phyloP scores from a whole-genome alignment of 2,888 invertebrate genomes.

The Plebejus melissa region DNA sequence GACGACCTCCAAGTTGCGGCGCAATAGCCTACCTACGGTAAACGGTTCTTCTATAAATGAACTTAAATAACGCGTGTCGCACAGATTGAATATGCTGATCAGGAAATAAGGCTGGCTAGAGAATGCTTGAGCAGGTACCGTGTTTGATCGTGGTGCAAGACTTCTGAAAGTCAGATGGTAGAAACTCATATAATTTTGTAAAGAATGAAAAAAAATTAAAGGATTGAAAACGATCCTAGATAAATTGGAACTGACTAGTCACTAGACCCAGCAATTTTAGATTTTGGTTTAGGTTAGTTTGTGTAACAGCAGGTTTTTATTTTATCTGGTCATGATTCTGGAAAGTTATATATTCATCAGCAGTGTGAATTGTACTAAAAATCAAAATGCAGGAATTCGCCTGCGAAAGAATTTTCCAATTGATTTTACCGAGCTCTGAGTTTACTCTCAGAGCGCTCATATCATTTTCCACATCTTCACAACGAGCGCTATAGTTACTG shows the following conservation, averaged over 20 bases:
- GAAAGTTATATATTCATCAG: background rate
- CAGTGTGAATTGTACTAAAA: background rate
- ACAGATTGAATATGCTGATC: background rate
- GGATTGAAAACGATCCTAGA: background rate
- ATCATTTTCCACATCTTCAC: background rate
- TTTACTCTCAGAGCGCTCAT: background rate
- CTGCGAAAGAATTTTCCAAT: background rate
- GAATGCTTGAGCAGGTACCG: background rate
- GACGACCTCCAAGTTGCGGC: slow-evolving; percentile 17
- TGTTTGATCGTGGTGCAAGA: background rate
- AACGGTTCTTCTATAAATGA: slow-evolving; percentile 14
- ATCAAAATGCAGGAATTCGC: slow-evolving; percentile 8
- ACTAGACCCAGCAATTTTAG: too few relatives aligned
- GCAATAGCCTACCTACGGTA: slow-evolving; percentile 12
- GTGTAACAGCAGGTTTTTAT: background rate
- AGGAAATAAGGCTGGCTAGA: background rate
- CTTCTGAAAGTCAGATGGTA: background rate
- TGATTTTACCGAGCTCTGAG: background rate
- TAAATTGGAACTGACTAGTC: background rate
- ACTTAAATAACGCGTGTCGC: background rate
- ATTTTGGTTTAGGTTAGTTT: too few relatives aligned
- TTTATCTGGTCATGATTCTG: background rate
- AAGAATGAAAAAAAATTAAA: background rate
- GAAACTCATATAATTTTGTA: background rate
- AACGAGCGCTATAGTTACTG: background rate